Base-by-base conservation (phyloP, 2,888 invertebrate species). In the Branchinecta sandiegonensis region DNA sequence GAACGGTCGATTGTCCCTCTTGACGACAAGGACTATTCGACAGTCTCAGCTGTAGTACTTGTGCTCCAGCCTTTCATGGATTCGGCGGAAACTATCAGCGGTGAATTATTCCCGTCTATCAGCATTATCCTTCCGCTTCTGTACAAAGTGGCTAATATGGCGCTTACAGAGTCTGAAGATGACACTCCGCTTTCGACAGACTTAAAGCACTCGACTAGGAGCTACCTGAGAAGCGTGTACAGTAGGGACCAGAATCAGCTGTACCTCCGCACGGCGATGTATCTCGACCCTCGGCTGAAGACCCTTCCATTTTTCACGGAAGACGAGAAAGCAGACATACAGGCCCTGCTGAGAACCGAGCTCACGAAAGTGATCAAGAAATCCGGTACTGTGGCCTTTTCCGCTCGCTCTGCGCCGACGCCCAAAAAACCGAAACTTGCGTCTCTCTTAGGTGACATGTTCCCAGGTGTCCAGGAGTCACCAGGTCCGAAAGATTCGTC, bases 221-320 rank as follows among this genome's bases (percentile, higher is more conserved):
- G 47, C 23, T 67, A 67, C 5, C 46, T 69, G 65, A 66, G 67
- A 6, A 69, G 56, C 17, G 65, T 65, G 37, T 69, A 69, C 47
- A 66, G 67, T 12, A 65, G 69, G 1, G 69, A 69, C 9, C 67
- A 69, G 11, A 68, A 65, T 14, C 67, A 68, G 23, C 67, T 65
- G 48, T 48, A 68, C 11, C 47, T 69, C 17, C 67, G 68, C 14
- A 69, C 67, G 67, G 67, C 69, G 14, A 69, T 69, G 69, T 69
- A 65, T 14, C 65, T 69, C 47, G 69, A 69, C 46, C 69, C 69
- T 12, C 67, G 69, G 50, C 68, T 69, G 13, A 69, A 69, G 37
- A 56, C 67, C 11, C 46, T 69, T 23, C 69, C 69, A 0, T 69
- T 69, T 56, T 69, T 69, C 56, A 46, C 69, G 17, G 64, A 64